A percentile compares a stretch with the other conserved stretches of the same genome.
These are phyloP conservation scores for Megamerina dolium DNA, from an alignment of 2,888 invertebrate genomes.

Conservation along the genomic window DNA sequence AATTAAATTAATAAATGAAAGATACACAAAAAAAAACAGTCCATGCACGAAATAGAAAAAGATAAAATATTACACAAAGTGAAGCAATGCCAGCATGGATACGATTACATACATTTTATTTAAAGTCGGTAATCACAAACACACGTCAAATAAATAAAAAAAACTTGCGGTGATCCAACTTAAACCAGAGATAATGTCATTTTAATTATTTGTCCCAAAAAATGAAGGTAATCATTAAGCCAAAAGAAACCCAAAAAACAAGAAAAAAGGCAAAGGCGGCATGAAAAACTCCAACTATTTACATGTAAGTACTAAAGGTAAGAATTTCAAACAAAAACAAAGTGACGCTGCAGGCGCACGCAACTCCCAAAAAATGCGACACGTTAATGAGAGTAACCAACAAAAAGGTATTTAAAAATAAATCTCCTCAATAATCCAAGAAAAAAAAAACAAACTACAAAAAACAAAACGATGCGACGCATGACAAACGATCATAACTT, in stretches of 20 bases:
- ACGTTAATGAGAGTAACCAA: constrained; percentile 5
- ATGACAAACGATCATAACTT: constrained; percentile 19
- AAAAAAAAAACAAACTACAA: not conserved
- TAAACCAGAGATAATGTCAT: constrained; percentile 18
- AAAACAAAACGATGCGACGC: constrained; percentile 7
- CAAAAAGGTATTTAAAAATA: not conserved
- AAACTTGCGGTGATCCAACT: not conserved
- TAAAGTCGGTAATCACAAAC: too few relatives aligned
- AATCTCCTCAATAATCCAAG: not conserved
- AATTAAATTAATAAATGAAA: too few relatives aligned
- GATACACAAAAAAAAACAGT: too few relatives aligned
- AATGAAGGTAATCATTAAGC: constrained; percentile 19
- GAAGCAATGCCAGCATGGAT: too few relatives aligned
- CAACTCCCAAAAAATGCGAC: constrained; percentile 9
- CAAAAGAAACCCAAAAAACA: not conserved
- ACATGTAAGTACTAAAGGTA: too few relatives aligned
- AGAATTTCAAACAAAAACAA: too few relatives aligned
- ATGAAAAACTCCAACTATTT: too few relatives aligned
- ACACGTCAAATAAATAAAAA: too few relatives aligned
- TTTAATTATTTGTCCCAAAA: constrained; percentile 25
- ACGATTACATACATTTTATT: too few relatives aligned
- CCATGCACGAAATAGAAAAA: too few relatives aligned
- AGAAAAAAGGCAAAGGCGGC: constrained; percentile 1
- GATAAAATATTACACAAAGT: too few relatives aligned
- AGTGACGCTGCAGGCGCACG: constrained; percentile 13